Base-by-base conservation (phyloP, 2,113 vertebrate genomes). In the Dipodomys spectabilis region DNA sequence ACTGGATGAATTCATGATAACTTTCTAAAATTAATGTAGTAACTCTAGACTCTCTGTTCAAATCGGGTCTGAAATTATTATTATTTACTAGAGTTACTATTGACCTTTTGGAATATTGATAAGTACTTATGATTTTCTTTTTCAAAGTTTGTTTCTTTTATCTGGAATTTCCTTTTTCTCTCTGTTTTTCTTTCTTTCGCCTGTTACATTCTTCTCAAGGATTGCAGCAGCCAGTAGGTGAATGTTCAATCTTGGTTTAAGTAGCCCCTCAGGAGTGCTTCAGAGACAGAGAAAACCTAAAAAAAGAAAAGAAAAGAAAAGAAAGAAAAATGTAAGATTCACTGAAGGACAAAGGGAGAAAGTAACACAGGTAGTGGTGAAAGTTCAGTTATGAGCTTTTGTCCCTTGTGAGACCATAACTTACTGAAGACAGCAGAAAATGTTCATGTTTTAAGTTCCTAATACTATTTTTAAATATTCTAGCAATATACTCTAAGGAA, bases 161-260 rank as follows among this genome's bases (percentile, higher is more conserved):
- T 67, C 27, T 10, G 72, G 39, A 39, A 39, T 39, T 72, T 69
- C 2, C 2, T 86, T 60, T 79, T 57, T 3, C 4, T 78, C 2
- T 69, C 3, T 25, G 2, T 35, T 45, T 89, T 75, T 65, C 15
- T 82, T 78, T 87, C 22, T 49, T 72, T 67, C 74, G 25, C 85
- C 5, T 82, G 39, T 78, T 84, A 77, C 35, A 49, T 25, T 80
- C 60, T 88, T 93, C 71, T 93, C 83, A 95, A 88, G 83, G 68
- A 77, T 92, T 90, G 75, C 86, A 80, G 23, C 35, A 92, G 67
- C 81, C 72, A 83, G 92, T 28, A 95, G 83, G 82, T 86, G 81
- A 92, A 86, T 91, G 83, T 77, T 94, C 82, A 88, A n/a, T 93
- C 91, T 93, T 86, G 86, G 57, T 80, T 81, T 94, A 96, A 97